These are phyloP conservation scores for human (Homo sapiens) DNA, from an alignment of 2,113 vertebrate species.

Conservation along the genomic window DNA sequence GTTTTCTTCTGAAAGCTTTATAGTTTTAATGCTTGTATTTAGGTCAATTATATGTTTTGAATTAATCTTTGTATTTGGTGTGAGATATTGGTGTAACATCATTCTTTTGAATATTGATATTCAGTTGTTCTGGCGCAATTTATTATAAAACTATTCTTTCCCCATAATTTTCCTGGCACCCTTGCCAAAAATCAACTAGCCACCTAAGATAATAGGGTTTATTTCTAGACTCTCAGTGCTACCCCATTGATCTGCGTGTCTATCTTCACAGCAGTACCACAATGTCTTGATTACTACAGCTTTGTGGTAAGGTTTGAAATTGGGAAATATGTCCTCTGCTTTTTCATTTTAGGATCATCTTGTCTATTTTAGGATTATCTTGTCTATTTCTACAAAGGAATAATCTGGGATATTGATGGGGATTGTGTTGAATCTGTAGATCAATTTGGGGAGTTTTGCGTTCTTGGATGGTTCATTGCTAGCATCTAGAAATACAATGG, in stretches of 20 bases:
- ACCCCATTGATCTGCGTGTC: neutral
- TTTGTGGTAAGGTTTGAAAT: slow-evolving; percentile 19
- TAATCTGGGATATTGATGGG: neutral
- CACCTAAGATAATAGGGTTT: neutral
- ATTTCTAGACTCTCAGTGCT: neutral
- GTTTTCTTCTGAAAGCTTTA: neutral
- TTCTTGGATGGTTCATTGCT: slow-evolving; percentile 9
- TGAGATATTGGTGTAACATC: neutral
- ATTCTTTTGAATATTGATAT: neutral
- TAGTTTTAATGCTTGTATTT: neutral
- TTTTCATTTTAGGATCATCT: neutral
- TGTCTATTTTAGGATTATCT: neutral
- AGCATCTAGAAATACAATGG: neutral
- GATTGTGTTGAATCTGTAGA: neutral
- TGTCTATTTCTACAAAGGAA: neutral
- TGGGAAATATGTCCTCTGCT: neutral
- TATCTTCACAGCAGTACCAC: neutral
- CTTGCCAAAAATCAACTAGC: neutral
- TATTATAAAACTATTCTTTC: neutral
- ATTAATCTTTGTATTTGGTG: neutral
- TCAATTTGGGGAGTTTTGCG: neutral
- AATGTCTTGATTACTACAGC: neutral
- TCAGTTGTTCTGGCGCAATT: neutral
- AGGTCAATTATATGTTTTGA: neutral
- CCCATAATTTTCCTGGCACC: neutral